A percentile compares a stretch with the other conserved stretches of the same genome.
Evolutionary conservation across 2,797 vertebrate species (phyloP).

Genomic region (Poeciliopsis gracilis): DNA sequence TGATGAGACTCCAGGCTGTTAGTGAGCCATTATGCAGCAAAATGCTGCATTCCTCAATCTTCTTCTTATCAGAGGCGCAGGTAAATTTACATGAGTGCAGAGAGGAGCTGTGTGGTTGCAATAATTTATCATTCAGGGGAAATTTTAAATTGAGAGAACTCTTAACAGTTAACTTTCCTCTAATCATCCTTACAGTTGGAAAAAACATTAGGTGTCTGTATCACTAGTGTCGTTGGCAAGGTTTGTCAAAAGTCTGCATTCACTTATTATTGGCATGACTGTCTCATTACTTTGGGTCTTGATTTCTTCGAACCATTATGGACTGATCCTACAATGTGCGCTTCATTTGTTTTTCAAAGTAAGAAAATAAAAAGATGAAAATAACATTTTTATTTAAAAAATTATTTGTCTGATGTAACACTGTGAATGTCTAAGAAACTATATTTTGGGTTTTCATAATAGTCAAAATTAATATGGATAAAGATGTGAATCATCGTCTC

Average conservation of each 20-base stretch:
- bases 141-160: slow-evolving; percentile 28
- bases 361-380: neutral
- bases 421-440: neutral
- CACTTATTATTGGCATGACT: neutral
- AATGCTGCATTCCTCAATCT: slow-evolving; percentile 43
- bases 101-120: slow-evolving; percentile 18
- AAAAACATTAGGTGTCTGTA: slow-evolving; percentile 39
- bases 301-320: neutral
- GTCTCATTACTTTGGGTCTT: neutral
- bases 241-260: neutral
- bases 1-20: slow-evolving; percentile 46
- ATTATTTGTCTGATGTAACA: neutral
- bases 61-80: slow-evolving; percentile 41
- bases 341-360: neutral
- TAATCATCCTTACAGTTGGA: slow-evolving; percentile 33
- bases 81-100: slow-evolving; percentile 38
- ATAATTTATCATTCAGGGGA: slow-evolving; percentile 59
- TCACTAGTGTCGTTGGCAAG: slow-evolving; percentile 14
- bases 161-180: slow-evolving; percentile 39
- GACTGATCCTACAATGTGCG: too few species aligned
- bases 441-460: neutral
- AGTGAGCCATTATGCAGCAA: slow-evolving; percentile 41
- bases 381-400: neutral
- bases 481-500: neutral
- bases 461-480: neutral